Base-by-base conservation (phyloP, 2,888 invertebrate genomes). In the Drosophila tripunctata region DNA sequence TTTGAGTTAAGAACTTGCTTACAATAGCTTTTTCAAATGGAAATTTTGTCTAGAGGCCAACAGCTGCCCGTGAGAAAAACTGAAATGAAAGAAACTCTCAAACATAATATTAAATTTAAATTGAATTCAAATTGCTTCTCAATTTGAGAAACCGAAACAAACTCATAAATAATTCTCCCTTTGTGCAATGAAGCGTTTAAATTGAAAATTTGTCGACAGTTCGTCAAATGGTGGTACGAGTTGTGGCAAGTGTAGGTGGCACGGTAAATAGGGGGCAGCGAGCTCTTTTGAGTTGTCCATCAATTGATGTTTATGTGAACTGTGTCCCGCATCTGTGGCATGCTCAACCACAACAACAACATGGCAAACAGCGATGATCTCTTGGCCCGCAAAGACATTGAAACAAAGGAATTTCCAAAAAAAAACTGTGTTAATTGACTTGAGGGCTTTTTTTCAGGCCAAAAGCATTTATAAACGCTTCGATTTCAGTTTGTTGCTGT, bases 381-480 rank as follows among this genome's bases (percentile, higher is more conserved):
- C 5, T 33, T 50, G 15, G 35, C 43, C 48, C 43, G 57, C 31
- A 63, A 50, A 50, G 41, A 40, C 55, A 45, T 47, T 43, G 21
- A 43, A 60, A 51, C 51, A 65, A 60, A 71, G 61, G 48, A 56
- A 69, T 78, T 60, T 62, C 56, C 30, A 40, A 66, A 35, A 27
- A 27, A 27, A 24, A 27, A 27, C 38, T 52, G 52, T 62, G 70
- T 70, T 70, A 75, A 74, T 69, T 66, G 74, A 75, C 44, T 69
- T 69, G 50, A 10, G 38, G 50, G 44, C 69, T 45, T 22, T 31
- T 22, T 30, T 45, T 65, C 24, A 14, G 41, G 41, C 73, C 63
- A 69, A 80, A 85, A 81, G 56, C 80, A 77, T 79, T 78, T 78
- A 78, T 81, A 76, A 85, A 68, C 79, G 72, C 48, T 65, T 78